Base-by-base conservation (phyloP, 2,113 vertebrate species). In the Pardalotus punctatus region DNA sequence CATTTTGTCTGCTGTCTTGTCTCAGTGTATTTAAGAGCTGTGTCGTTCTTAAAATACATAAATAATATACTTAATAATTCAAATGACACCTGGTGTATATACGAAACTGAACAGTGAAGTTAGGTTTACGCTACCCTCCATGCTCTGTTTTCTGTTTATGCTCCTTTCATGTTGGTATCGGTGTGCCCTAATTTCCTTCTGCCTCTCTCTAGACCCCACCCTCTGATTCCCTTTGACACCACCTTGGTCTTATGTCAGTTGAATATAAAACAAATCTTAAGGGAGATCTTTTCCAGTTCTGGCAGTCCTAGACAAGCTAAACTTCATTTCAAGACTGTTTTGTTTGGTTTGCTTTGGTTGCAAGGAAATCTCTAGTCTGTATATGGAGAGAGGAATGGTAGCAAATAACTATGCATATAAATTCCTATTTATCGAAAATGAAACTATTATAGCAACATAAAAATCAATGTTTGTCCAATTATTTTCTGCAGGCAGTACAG, bases 391-490 rank as follows among this genome's bases (percentile, higher is more conserved):
- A 96, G 67, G 60, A 97, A 97, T 86, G 67, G 73, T 94, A 93
- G 74, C 88, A 97, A 97, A 96, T 96, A 97, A 95, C 94, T 90
- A 43, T 93, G 96, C 94, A 97, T 98, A 97, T 97, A 98, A 98
- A 98, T 97, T 96, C 90, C 89, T 97, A 95, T 97, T 98, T 98
- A 97, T 98, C 5, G 62, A 97, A 98, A 98, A 97, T 97, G 92
- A 96, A 98, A 97, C 97, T 97, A 97, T 98, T 97, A 97, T 90
- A 95, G 95, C 96, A 97, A 97, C 98, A 98, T 98, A 97, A 98
- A 98, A 98, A 98, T 98, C 98, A 98, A 98, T 98, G 95, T 98
- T 98, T 97, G 92, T 95, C 96, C 96, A 98, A 98, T 98, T 98
- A 98, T 98, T 98, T 98, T 98, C 94, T 57, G 11, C 94, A 97